phyloP scores from a whole-genome alignment of 2,113 vertebrate genomes.

The Uria aalge region DNA sequence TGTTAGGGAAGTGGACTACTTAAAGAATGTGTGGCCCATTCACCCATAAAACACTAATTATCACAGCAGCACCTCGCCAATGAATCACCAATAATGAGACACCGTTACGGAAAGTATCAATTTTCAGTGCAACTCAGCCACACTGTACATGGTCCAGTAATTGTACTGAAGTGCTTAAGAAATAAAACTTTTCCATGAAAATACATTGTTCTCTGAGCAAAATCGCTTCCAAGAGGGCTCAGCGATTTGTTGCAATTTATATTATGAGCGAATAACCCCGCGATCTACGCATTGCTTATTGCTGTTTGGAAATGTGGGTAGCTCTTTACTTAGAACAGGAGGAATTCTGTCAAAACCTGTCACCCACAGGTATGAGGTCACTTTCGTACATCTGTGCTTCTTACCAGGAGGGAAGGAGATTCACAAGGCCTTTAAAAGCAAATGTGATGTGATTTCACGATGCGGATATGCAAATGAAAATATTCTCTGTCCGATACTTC shows the following conservation, averaged over 20 bases:
- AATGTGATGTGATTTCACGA: neutral
- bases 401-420: neutral
- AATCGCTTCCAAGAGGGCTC: neutral
- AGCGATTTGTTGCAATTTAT: neutral
- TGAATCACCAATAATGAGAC: slow-evolving; percentile 46
- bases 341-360: neutral
- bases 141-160: slow-evolving; percentile 2
- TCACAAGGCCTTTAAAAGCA: neutral
- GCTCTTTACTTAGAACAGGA: neutral
- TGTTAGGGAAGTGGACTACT: slow-evolving; percentile 28
- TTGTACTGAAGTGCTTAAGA: neutral
- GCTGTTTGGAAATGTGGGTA: neutral
- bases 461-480: neutral
- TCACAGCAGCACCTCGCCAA: slow-evolving; percentile 22
- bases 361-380: neutral
- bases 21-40: slow-evolving; percentile 15
- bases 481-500: neutral
- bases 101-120: slow-evolving; percentile 37
- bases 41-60: slow-evolving; percentile 46
- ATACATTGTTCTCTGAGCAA: neutral
- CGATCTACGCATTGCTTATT: neutral
- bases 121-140: slow-evolving; percentile 22
- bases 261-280: neutral
- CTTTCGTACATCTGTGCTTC: neutral
- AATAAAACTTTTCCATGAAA: slow-evolving; percentile 24